phyloP scores from a whole-genome alignment of 2,797 vertebrate genomes.

The Etheostoma perlongum region DNA sequence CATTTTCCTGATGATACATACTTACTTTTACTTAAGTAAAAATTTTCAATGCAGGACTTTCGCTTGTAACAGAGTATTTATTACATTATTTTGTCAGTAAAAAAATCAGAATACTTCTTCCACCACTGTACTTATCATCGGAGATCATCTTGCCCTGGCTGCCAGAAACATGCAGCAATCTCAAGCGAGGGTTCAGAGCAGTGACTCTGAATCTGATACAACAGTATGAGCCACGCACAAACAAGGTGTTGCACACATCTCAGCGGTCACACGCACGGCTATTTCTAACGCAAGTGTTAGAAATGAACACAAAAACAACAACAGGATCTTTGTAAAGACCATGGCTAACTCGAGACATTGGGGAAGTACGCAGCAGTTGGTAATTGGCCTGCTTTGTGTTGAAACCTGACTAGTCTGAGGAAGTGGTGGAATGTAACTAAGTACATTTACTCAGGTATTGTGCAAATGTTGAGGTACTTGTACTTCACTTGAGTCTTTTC shows the following conservation, averaged over 20 bases:
- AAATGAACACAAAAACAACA: neutral
- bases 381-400: conserved; percentile 5
- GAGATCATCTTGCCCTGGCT: too few relatives aligned
- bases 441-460: too few relatives aligned
- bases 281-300: neutral
- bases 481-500: too few relatives aligned
- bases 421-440: neutral
- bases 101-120: too few relatives aligned
- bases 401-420: neutral
- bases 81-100: too few relatives aligned
- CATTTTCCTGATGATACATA: too few relatives aligned
- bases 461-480: too few relatives aligned
- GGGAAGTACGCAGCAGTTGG: neutral
- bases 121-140: neutral
- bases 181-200: conserved; percentile 23
- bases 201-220: conserved; percentile 3
- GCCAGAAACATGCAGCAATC: neutral
- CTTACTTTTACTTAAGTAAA: too few relatives aligned
- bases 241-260: neutral
- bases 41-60: too few relatives aligned
- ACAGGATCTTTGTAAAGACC: neutral
- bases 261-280: neutral
- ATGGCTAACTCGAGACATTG: neutral
- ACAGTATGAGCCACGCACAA: neutral
- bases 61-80: too few relatives aligned